Percentiles rank a stretch among this genome's conserved stretches.
These are phyloP conservation scores for Phortica okadai DNA, from an alignment of 2,888 invertebrate genomes.

Conservation along the genomic window DNA sequence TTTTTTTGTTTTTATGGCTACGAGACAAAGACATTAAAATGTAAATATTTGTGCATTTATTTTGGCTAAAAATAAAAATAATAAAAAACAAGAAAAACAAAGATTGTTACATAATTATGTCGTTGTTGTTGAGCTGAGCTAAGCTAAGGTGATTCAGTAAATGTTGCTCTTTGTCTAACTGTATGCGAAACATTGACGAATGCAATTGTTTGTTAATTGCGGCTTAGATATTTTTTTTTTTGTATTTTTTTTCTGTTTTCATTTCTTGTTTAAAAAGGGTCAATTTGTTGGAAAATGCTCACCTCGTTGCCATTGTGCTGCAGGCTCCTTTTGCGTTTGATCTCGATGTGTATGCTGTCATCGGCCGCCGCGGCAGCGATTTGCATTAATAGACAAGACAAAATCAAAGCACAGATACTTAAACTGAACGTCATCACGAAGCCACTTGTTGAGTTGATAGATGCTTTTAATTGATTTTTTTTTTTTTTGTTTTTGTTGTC, in stretches of 20 bases:
- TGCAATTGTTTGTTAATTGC: not conserved
- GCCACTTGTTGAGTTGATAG: slow-evolving; percentile 23
- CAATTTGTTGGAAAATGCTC: slow-evolving; percentile 42
- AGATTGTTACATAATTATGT: slow-evolving; percentile 16
- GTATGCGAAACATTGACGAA: too few species aligned
- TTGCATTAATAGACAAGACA: slow-evolving; percentile 52
- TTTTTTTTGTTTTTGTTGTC: not conserved
- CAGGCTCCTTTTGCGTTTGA: slow-evolving; percentile 72
- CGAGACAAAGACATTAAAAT: slow-evolving; percentile 37
- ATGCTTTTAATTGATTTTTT: slow-evolving; percentile 29
- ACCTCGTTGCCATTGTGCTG: slow-evolving; percentile 74
- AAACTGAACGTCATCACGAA: slow-evolving; percentile 54
- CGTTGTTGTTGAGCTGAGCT: not conserved
- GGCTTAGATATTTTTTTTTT: not conserved
- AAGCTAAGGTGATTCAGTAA: too few species aligned
- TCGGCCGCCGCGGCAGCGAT: slow-evolving; percentile 38
- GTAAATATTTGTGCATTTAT: slow-evolving; percentile 38
- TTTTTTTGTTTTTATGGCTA: not conserved
- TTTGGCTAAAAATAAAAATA: not conserved
- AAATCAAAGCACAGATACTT: slow-evolving; percentile 58
- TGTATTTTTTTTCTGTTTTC: not conserved
- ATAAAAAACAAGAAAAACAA: not conserved
- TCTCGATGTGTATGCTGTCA: slow-evolving; percentile 64
- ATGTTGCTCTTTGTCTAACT: too few species aligned
- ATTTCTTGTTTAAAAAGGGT: not conserved